These are phyloP conservation scores for Bradypodion ventrale DNA, from an alignment of 2,797 vertebrate genomes.

Conservation along the genomic window DNA sequence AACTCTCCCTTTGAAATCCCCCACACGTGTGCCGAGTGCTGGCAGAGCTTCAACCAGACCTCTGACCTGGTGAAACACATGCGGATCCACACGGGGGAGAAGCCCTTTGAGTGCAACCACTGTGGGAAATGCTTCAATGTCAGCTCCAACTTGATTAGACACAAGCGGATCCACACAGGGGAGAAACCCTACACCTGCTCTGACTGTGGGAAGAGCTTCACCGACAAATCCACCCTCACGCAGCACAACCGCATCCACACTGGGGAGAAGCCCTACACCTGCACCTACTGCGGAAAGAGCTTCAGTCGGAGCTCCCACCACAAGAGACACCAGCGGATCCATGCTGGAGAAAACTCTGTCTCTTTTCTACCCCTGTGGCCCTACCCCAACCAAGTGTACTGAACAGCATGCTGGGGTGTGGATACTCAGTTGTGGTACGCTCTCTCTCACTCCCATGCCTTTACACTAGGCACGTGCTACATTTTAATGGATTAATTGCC, in stretches of 20 bases:
- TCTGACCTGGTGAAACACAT: slow-evolving; percentile 69
- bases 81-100: slow-evolving; percentile 68
- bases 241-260: slow-evolving; percentile 45
- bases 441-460: no score
- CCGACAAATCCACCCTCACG: slow-evolving; percentile 35
- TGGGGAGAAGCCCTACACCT: slow-evolving; percentile 42
- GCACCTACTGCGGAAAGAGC: slow-evolving; percentile 36
- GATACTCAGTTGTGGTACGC: neutral
- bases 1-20: slow-evolving; percentile 36
- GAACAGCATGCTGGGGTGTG: neutral
- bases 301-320: slow-evolving; percentile 44
- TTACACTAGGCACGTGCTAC: neutral
- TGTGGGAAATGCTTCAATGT: slow-evolving; percentile 68
- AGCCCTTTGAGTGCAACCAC: slow-evolving; percentile 65
- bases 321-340: slow-evolving; percentile 41
- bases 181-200: slow-evolving; percentile 61
- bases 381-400: slow-evolving; percentile 33
- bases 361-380: slow-evolving; percentile 32
- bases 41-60: slow-evolving; percentile 72
- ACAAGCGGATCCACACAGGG: slow-evolving; percentile 66
- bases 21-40: slow-evolving; percentile 66
- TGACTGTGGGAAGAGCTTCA: slow-evolving; percentile 58
- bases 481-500: neutral
- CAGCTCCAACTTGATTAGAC: slow-evolving; percentile 66
- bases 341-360: slow-evolving; percentile 25